Percentiles rank a stretch among this genome's conserved stretches.
phyloP scores from a whole-genome alignment of 2,113 vertebrate species.

The Elanoides forficatus region DNA sequence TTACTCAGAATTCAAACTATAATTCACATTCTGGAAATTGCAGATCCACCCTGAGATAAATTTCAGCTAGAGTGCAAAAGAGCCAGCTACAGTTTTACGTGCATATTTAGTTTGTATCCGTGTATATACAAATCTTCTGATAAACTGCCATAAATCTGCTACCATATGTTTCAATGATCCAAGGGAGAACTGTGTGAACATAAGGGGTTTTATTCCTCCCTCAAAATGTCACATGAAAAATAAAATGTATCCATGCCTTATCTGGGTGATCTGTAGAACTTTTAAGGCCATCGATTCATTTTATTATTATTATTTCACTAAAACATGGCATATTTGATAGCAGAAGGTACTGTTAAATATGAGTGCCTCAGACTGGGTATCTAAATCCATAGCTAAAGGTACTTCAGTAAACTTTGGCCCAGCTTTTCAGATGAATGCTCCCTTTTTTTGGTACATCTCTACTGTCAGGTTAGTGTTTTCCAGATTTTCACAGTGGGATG shows the following conservation, averaged over 20 bases:
- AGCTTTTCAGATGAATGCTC: not conserved
- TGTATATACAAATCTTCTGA: constrained; percentile 50
- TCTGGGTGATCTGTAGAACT: not conserved
- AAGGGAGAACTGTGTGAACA: constrained; percentile 13
- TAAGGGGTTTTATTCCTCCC: constrained; percentile 27
- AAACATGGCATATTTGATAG: not conserved
- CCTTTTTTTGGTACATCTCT: not conserved
- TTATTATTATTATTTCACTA: constrained; percentile 2
- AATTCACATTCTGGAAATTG: constrained; percentile 1
- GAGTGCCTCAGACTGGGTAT: not conserved
- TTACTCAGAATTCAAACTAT: not conserved
- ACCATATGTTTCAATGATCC: constrained; percentile 41
- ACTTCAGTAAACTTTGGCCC: not conserved
- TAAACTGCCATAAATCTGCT: constrained; percentile 50
- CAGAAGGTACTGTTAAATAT: not conserved
- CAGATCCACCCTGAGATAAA: constrained; percentile 1
- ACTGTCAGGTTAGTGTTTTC: not conserved
- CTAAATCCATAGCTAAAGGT: not conserved
- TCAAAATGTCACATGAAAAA: constrained; percentile 33
- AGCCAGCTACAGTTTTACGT: not conserved
- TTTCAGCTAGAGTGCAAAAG: not conserved
- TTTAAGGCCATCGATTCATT: not conserved
- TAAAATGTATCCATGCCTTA: not conserved
- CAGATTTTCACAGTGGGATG: fast-evolving
- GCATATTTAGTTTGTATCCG: constrained; percentile 28